These are phyloP conservation scores for Myotis myotis DNA, from an alignment of 2,797 vertebrate species.

Conservation along the genomic window DNA sequence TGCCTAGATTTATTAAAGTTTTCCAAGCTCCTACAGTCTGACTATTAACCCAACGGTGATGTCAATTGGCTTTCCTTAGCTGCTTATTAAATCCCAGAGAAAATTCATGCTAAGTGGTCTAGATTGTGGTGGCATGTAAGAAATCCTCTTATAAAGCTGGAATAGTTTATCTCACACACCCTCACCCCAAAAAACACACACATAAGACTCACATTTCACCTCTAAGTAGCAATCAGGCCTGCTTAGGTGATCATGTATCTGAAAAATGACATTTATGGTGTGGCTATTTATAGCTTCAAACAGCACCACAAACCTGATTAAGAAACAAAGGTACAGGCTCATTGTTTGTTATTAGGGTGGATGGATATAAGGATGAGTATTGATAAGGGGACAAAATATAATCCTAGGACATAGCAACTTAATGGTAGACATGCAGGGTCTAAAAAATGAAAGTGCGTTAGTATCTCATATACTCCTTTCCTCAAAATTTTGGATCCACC, in stretches of 20 bases:
- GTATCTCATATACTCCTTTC: not conserved
- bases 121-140: not conserved
- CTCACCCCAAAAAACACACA: not conserved
- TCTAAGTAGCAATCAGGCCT: not conserved
- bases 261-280: not conserved
- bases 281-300: not conserved
- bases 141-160: not conserved
- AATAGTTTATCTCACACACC: not conserved
- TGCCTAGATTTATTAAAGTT: not conserved
- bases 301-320: not conserved
- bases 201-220: not conserved
- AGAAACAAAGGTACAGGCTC: not conserved
- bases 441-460: not conserved
- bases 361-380: not conserved
- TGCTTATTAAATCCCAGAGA: constrained; percentile 17
- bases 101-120: not conserved
- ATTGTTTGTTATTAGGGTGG: not conserved
- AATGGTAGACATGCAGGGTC: not conserved
- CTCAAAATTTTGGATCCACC: not conserved
- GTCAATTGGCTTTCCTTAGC: not conserved
- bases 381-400: not conserved
- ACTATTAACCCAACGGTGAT: not conserved
- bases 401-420: not conserved
- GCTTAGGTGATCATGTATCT: not conserved
- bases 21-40: not conserved